A percentile compares a stretch with the other conserved stretches of the same genome.
phyloP scores from a whole-genome alignment of 2,797 vertebrate genomes.

The Morus bassanus region DNA sequence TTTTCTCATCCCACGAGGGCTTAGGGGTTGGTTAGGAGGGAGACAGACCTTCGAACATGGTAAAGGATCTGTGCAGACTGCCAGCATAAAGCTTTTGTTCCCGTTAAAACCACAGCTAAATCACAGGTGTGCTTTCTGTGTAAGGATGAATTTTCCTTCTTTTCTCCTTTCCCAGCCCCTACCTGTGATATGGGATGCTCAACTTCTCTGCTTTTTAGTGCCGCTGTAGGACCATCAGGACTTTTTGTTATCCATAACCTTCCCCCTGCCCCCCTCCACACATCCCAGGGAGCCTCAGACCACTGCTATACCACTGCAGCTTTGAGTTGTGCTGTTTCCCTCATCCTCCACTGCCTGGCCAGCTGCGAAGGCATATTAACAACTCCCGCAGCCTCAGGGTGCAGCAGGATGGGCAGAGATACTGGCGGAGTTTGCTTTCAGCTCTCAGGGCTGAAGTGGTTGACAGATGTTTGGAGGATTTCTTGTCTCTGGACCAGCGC shows the following conservation, averaged over 20 bases:
- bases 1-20: background rate
- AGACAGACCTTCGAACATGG: background rate
- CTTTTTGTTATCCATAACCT: background rate
- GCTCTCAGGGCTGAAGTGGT: background rate
- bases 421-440: background rate
- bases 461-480: slow-evolving; percentile 47
- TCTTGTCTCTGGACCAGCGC: slow-evolving; percentile 28
- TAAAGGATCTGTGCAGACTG: background rate
- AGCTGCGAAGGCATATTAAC: background rate
- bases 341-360: background rate
- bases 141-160: background rate
- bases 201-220: background rate
- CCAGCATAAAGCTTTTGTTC: background rate
- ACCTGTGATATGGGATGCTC: background rate
- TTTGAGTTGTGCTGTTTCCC: background rate
- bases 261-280: background rate
- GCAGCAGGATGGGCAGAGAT: background rate
- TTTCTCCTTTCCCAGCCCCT: background rate
- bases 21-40: background rate
- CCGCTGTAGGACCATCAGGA: background rate
- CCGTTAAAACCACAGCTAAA: background rate
- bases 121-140: background rate
- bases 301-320: background rate
- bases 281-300: background rate
- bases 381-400: background rate